Evolutionary conservation across 2,797 vertebrate species (phyloP).

Genomic region (Alosa sapidissima): DNA sequence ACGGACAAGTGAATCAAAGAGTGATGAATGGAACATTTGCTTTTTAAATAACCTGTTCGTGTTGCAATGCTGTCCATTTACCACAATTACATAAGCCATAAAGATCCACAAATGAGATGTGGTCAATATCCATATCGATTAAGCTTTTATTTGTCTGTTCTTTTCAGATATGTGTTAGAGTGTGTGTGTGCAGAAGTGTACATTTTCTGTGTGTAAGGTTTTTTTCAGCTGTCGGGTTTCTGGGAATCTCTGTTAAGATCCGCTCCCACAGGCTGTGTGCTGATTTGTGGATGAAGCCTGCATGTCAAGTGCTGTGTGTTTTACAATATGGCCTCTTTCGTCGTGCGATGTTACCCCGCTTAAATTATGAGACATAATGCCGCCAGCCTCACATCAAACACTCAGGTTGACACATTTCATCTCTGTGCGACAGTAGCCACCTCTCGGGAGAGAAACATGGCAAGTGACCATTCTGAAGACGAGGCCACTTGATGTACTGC

Average conservation of each 20-base stretch:
- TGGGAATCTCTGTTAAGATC: constrained; percentile 14
- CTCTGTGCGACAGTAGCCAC: neutral
- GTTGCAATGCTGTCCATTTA: constrained; percentile 51
- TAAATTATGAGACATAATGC: constrained; percentile 15
- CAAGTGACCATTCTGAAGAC: neutral
- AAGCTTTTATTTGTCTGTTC: constrained; percentile 30
- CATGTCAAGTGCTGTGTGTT: constrained; percentile 15
- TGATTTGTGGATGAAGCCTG: constrained; percentile 18
- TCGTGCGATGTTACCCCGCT: neutral
- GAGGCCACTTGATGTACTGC: constrained; percentile 18
- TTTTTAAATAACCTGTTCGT: constrained; percentile 53
- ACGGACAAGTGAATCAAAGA: constrained; percentile 47
- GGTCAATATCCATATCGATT: constrained; percentile 52
- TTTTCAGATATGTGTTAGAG: neutral
- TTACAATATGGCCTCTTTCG: neutral
- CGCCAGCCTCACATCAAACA: neutral
- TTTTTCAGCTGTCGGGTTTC: neutral
- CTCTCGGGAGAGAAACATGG: neutral
- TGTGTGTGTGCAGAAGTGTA: neutral
- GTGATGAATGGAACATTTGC: constrained; percentile 55
- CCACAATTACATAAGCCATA: constrained; percentile 49
- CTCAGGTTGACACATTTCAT: constrained; percentile 10
- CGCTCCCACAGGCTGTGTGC: neutral
- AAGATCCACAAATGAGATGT: constrained; percentile 48
- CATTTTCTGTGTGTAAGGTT: neutral